A percentile compares a stretch with the other conserved stretches of the same genome.
These are phyloP conservation scores for Cydia splendana DNA, from an alignment of 1,140 invertebrate genomes.

Conservation along the genomic window DNA sequence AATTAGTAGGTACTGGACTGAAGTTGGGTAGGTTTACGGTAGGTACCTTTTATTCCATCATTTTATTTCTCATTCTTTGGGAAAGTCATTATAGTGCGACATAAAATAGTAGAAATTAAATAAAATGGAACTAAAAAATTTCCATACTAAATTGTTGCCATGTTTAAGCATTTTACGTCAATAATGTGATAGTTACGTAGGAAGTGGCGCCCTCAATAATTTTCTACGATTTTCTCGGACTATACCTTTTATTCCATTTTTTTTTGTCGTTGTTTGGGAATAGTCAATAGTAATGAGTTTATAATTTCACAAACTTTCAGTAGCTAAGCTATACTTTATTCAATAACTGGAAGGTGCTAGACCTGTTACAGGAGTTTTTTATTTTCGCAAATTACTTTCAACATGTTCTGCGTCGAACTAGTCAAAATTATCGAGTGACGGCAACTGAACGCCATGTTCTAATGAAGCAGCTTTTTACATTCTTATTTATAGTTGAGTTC, in stretches of 20 bases:
- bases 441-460: conserved; percentile 58
- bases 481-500: conserved; percentile 68
- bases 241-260: not conserved
- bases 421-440: conserved; percentile 74
- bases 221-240: no score
- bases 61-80: conserved; percentile 29
- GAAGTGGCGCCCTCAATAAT: no score
- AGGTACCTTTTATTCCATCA: conserved; percentile 39
- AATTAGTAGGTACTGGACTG: no score
- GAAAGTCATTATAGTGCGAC: no score
- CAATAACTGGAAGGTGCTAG: conserved; percentile 60
- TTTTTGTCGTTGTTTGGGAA: conserved; percentile 41
- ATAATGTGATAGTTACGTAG: no score
- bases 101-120: no score
- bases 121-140: no score
- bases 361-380: conserved; percentile 39
- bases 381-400: not conserved
- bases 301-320: not conserved
- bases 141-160: no score
- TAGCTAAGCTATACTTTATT: not conserved
- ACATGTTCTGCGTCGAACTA: conserved; percentile 61
- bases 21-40: no score
- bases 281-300: not conserved
- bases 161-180: no score
- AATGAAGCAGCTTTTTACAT: conserved; percentile 64